Evolutionary conservation across 2,797 vertebrate species (phyloP), one percentile per base, ranked within the genome.

Genomic region (Macropus fuliginosus): DNA sequence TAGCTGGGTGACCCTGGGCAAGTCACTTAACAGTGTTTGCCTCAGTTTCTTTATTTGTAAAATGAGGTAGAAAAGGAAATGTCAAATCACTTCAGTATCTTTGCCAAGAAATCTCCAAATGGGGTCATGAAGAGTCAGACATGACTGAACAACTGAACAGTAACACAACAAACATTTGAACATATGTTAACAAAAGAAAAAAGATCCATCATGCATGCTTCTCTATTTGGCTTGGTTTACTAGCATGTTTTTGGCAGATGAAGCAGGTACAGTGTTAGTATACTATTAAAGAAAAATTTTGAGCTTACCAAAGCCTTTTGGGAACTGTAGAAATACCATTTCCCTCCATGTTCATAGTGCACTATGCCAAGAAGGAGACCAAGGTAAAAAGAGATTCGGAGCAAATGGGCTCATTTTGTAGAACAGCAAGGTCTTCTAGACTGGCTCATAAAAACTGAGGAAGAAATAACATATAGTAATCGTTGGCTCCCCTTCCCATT

Each of bases 171-270:
- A 62, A 66, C 56, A 57, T 28, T 28, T n/a, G 34, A 66, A n/a
- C 34, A 34, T 34, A 66, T 5, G 34, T 34, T 66, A 66, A 66
- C 14, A 66, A n/a, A n/a, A n/a, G 5, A n/a, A 66, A 59, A 66
- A 2, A n/a, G 34, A 66, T n/a, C 34, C 62, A 1, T 1, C 5
- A n/a, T 8, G 0, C 1, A n/a, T 66, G 14, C 14, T n/a, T 5
- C 62, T n/a, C 5, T n/a, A 12, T 31, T 59, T 59, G 57, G 57
- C 28, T 59, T 59, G n/a, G 62, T 66, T 66, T 66, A 18, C 34
- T 14, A 66, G n/a, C 10, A 40, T 40, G 66, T 21, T 74, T 40
- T 16, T 74, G 66, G 5, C 16, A 40, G 34, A 74, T 74, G 5
- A 21, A n/a, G n/a, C 6, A 74, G 18, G 18, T 66, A 18, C 12